Evolutionary conservation across 2,113 vertebrate species (phyloP).

Genomic region (Notarius lentiginosus): DNA sequence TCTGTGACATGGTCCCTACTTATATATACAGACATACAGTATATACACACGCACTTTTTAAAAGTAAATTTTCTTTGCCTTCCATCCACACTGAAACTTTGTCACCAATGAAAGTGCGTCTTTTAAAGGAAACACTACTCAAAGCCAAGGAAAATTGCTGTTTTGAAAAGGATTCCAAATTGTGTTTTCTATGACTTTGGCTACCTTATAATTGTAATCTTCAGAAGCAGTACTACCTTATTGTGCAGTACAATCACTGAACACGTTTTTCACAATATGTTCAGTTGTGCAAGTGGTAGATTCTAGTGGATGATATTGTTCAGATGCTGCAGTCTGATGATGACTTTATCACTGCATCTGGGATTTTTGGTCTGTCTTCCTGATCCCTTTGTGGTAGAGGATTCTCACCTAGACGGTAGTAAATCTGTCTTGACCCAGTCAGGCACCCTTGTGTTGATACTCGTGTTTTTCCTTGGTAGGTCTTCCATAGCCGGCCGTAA

Average conservation of each 20-base stretch:
- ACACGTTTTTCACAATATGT: neutral
- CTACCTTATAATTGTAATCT: neutral
- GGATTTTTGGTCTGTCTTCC: slow-evolving; percentile 15
- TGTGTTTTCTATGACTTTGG: neutral
- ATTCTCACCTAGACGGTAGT: slow-evolving; percentile 44
- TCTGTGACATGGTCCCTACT: neutral
- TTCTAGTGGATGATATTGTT: neutral
- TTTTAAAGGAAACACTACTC: neutral
- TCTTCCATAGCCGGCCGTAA: slow-evolving; percentile 62
- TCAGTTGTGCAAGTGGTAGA: neutral
- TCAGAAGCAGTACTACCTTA: neutral
- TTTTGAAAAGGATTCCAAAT: neutral
- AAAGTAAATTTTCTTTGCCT: neutral
- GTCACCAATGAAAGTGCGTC: neutral
- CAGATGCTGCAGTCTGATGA: slow-evolving; percentile 4
- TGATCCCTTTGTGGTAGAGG: slow-evolving; percentile 27
- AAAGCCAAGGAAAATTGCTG: neutral
- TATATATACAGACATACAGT: neutral
- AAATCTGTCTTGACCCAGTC: slow-evolving; percentile 38
- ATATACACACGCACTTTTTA: too few species aligned
- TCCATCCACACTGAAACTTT: neutral
- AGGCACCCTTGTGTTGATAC: slow-evolving; percentile 24
- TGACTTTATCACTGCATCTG: neutral
- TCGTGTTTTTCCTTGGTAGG: slow-evolving; percentile 53
- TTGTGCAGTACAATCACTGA: neutral